A percentile compares a stretch with the other conserved stretches of the same genome.
Conservation (phyloP, 2,113 vertebrate genomes). For the Ceuthmochares aereus region DNA sequence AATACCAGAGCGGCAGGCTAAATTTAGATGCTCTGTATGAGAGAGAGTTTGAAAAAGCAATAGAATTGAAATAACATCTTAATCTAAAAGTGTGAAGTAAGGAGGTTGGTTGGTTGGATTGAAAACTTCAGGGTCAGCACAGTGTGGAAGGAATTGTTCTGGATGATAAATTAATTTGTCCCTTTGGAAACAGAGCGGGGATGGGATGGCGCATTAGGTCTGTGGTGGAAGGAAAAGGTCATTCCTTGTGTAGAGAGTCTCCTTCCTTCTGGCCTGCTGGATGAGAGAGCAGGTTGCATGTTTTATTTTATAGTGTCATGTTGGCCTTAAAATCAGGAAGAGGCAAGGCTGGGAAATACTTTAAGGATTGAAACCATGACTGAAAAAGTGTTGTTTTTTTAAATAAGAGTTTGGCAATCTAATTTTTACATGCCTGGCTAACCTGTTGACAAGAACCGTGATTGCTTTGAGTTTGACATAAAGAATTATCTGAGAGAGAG, state of each 20-base stretch:
- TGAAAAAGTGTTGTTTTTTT: not conserved
- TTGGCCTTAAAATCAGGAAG: not conserved
- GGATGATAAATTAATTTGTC: not conserved
- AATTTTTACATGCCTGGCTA: not conserved
- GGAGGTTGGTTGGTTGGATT: not conserved
- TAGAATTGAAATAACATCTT: not conserved
- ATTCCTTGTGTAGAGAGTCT: not conserved
- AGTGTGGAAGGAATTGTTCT: rapidly evolving
- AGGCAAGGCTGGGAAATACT: not conserved
- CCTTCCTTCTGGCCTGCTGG: not conserved
- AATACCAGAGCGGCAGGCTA: not conserved
- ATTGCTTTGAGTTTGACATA: not conserved
- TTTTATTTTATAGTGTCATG: not conserved
- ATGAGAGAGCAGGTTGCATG: not conserved
- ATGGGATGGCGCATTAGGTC: not conserved
- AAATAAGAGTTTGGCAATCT: not conserved
- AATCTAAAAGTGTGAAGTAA: not conserved
- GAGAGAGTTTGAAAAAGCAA: not conserved
- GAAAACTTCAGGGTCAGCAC: not conserved
- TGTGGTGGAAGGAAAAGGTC: not conserved
- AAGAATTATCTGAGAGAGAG: not conserved
- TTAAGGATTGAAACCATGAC: not conserved
- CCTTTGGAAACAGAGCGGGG: not conserved
- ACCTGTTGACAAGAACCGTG: not conserved
- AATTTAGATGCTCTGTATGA: not conserved